Evolutionary conservation across 2,797 vertebrate species (phyloP), one percentile per base, ranked within the genome.

Genomic region (Caiman crocodilus): DNA sequence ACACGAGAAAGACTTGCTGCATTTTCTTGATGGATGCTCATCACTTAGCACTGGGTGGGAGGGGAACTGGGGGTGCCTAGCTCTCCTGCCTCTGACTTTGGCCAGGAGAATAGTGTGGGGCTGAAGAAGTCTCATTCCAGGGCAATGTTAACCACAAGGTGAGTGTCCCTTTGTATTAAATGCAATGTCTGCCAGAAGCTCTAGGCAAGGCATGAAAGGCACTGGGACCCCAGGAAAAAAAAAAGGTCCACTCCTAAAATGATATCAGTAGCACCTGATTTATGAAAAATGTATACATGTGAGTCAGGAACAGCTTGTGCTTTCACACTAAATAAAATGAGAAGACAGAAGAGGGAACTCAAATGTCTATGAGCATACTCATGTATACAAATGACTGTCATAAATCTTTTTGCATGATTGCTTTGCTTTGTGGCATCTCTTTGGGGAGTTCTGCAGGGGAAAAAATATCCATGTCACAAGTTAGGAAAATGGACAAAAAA

Each of bases 261-360:
- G 21, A 17, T 84, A 83, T 20, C 93, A 92, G 80, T 79, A 58
- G 67, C 65, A 59, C 92, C 88, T 97, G 97, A 97, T 97, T 96
- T 96, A 97, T 92, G 95, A 96, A 97, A 97, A 96, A 91, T 91
- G 89, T 89, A 94, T 93, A 76, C 87, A 65, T 91, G 92, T 92
- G 92, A 95, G 90, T 96, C 55, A 91, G 95, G 94, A 96, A 95
- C 95, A 97, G 96, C 95, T 97, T 97, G 96, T 18, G 93, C 97
- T 97, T 97, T 97, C 97, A 95, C 94, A 96, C 96, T 97, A 95
- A 97, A 97, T 97, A 96, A 97, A 97, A 96, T 28, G 89, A 93
- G 93, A 95, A 95, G 97, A 96, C 80, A 65, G 97, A 91, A 95
- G 90, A 95, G 82, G 92, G 94, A 95, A 95, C 91, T 89, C 2